Conservation (phyloP, 1,140 invertebrate species). For the Zaprionus davidi region DNA sequence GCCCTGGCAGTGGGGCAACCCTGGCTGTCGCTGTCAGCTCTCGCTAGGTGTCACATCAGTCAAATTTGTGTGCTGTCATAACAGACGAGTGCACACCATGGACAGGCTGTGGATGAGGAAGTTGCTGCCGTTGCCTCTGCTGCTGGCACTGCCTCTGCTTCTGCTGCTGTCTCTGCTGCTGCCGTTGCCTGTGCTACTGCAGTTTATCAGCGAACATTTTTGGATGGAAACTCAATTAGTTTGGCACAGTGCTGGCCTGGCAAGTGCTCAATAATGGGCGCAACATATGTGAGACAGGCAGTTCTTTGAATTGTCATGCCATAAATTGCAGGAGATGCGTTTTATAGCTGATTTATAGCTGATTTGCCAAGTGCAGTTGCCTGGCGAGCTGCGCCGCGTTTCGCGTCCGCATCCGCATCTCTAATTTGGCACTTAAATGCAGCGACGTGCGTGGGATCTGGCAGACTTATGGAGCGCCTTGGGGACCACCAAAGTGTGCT, state of each 20-base stretch:
- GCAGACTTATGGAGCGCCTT: slow-evolving; percentile 44
- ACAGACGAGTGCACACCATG: slow-evolving; percentile 12
- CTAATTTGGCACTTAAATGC: slow-evolving; percentile 82
- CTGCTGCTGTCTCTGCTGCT: slow-evolving; percentile 8
- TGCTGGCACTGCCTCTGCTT: neutral
- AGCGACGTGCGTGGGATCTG: slow-evolving; percentile 69
- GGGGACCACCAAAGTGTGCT: slow-evolving; percentile 13
- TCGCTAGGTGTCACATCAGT: slow-evolving; percentile 55
- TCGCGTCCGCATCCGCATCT: slow-evolving; percentile 21
- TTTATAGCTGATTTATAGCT: slow-evolving; percentile 58
- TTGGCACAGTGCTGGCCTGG: slow-evolving; percentile 13
- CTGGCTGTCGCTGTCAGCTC: slow-evolving; percentile 42
- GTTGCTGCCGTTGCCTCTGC: slow-evolving; percentile 26
- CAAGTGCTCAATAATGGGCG: slow-evolving; percentile 46
- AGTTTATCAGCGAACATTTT: slow-evolving; percentile 32
- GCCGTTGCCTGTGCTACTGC: slow-evolving; percentile 46
- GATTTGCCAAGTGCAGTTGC: slow-evolving; percentile 51
- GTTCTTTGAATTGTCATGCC: slow-evolving; percentile 61
- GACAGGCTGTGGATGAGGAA: slow-evolving; percentile 8
- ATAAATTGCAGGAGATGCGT: slow-evolving; percentile 63
- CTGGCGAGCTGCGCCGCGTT: neutral
- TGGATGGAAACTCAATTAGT: slow-evolving; percentile 67
- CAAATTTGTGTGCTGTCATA: slow-evolving; percentile 37
- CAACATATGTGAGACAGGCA: slow-evolving; percentile 53
- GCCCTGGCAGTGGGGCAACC: neutral